A percentile compares a stretch with the other conserved stretches of the same genome.
Conservation (phyloP, 92 coral and sea anemone genomes). For the Pocillopora grandis region DNA sequence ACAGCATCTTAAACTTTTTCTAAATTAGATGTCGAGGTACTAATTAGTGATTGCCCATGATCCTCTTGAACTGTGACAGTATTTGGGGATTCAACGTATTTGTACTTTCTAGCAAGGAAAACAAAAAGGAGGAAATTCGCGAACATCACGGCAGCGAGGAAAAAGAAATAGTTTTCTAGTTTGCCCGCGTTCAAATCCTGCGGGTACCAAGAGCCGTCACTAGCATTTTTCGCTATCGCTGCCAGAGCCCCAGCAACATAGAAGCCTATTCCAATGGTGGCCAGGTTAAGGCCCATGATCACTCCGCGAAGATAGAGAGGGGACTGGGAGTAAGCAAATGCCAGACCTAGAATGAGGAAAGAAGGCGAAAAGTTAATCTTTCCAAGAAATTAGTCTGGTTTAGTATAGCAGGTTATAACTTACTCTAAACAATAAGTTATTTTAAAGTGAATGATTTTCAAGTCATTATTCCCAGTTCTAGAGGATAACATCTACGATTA, state of each 20-base stretch:
- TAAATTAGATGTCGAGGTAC: neutral
- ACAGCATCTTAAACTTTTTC: neutral
- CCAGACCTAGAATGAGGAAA: constrained; percentile 30
- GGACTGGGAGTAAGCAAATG: constrained; percentile 64
- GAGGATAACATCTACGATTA: too few relatives aligned
- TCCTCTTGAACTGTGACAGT: neutral
- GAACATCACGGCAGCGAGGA: constrained; percentile 55
- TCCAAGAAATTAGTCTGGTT: neutral
- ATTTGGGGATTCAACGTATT: constrained; percentile 28
- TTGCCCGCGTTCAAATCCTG: constrained; percentile 53
- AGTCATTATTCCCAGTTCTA: too few relatives aligned
- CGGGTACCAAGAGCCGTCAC: constrained; percentile 55
- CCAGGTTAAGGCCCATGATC: constrained; percentile 45
- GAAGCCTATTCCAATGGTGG: constrained; percentile 51
- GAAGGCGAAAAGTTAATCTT: neutral
- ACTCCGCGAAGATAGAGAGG: constrained; percentile 61
- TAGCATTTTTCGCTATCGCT: constrained; percentile 50
- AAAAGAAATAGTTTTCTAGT: constrained; percentile 59
- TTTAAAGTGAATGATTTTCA: too few relatives aligned
- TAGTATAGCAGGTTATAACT: too few relatives aligned
- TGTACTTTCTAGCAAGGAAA: constrained; percentile 43
- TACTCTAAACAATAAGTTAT: too few relatives aligned
- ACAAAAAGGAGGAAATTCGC: constrained; percentile 50
- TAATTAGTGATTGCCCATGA: neutral
- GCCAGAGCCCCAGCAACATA: constrained; percentile 66